Evolutionary conservation across 2,888 invertebrate species (phyloP).

Genomic region (Nineta flava): DNA sequence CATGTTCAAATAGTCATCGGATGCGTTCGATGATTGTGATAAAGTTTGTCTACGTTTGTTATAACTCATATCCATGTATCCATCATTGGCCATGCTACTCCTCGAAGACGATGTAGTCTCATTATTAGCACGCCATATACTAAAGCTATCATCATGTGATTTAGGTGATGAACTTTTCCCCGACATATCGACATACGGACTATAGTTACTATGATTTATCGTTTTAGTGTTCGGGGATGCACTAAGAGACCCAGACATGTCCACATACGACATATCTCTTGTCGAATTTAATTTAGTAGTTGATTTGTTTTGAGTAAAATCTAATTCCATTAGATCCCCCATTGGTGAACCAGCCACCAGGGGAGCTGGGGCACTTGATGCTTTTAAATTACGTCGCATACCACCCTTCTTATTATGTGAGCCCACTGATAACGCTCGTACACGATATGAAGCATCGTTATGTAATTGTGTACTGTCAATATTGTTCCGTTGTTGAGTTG

Average conservation of each 20-base stretch:
- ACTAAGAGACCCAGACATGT: slow-evolving; percentile 28
- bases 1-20: slow-evolving; percentile 39
- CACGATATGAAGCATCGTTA: slow-evolving; percentile 32
- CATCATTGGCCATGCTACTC: slow-evolving; percentile 29
- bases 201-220: slow-evolving; percentile 8
- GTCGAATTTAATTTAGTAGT: slow-evolving; percentile 16
- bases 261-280: slow-evolving; percentile 30
- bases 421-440: slow-evolving; percentile 64
- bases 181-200: slow-evolving; percentile 25
- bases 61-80: slow-evolving; percentile 50
- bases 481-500: slow-evolving; percentile 29
- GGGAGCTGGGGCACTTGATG: slow-evolving; percentile 58
- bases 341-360: slow-evolving; percentile 39
- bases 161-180: slow-evolving; percentile 21
- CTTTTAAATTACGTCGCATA: slow-evolving; percentile 33
- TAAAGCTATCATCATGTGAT: slow-evolving; percentile 28
- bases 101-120: slow-evolving; percentile 24
- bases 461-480: slow-evolving; percentile 23
- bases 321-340: slow-evolving; percentile 74
- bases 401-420: slow-evolving; percentile 38
- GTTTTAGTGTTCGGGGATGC: slow-evolving; percentile 18
- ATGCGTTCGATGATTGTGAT: slow-evolving; percentile 20
- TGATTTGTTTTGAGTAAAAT: slow-evolving; percentile 33
- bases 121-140: slow-evolving; percentile 5
- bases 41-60: slow-evolving; percentile 17